Evolutionary conservation across 2,797 vertebrate species (phyloP), one percentile per base, ranked within the genome.

Genomic region (Momotus momota): DNA sequence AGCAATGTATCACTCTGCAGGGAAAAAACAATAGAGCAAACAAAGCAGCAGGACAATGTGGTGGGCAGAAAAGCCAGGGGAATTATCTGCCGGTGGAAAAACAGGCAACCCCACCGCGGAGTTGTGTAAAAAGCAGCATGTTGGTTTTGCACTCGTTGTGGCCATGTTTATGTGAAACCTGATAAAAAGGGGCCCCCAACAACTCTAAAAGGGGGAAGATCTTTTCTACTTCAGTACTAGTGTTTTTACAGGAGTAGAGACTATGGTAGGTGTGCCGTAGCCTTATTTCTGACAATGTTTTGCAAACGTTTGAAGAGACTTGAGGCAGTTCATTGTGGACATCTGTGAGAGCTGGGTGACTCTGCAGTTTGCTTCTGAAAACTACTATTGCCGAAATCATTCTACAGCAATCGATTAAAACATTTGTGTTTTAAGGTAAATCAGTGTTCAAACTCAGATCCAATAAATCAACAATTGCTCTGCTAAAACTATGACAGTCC

Each of bases 1-100:
- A 82, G 95, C 96, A 92, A 97, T 98, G 98, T 84, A 98, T 98
- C 98, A 97, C 96, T 95, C 97, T 51, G 72, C 94, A 95, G 96
- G 97, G 96, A 91, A 90, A 62, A 84, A 83, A 97, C 97, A 97
- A 97, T 83, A 94, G 96, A 96, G 95, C 20, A 94, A 98, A 96
- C 27, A n/a, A 96, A 97, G 80, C 97, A 96, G 96, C 95, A 86
- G 97, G 94, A 94, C 79, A 65, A 94, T 91, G 96, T 67, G 71
- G 95, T 96, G 92, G 91, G 95, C 84, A 73, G 71, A 58, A 35
- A 85, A 78, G 95, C 86, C 96, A 52, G 81, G 97, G 96, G 97
- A 96, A 97, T 97, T 97, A 86, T 95, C 75, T 96, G 81, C 57
- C 87, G 19, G 84, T 94, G 93, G 91, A 87, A 88, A 96, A 95